Conservation (phyloP, 2,797 vertebrate genomes). For the Tragelaphus eurycerus region DNA sequence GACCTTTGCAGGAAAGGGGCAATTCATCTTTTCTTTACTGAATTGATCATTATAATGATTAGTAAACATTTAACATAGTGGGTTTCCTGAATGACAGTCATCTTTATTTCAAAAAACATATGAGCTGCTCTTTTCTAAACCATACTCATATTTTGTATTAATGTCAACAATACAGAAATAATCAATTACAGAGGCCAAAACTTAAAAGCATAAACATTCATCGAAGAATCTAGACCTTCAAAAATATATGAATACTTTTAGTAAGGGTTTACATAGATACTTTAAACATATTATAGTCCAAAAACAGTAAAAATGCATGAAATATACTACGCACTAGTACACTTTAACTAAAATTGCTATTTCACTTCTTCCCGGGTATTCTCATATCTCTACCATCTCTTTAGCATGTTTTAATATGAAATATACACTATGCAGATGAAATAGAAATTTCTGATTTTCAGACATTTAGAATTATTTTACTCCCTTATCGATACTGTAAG, state of each 20-base stretch:
- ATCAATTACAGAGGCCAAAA: background rate
- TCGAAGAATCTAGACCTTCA: background rate
- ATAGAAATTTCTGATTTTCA: slow-evolving; percentile 7
- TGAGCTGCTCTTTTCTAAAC: background rate
- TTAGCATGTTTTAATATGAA: slow-evolving; percentile 66
- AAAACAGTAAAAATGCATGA: slow-evolving; percentile 32
- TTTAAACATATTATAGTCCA: background rate
- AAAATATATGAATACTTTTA: slow-evolving; percentile 27
- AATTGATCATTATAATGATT: background rate
- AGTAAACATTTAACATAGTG: background rate
- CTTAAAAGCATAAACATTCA: background rate
- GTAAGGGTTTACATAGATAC: background rate
- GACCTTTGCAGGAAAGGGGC: background rate
- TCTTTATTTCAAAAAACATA: slow-evolving; percentile 46
- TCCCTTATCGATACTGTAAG: slow-evolving; percentile 91
- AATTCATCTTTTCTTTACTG: background rate
- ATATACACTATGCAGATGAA: slow-evolving; percentile 45
- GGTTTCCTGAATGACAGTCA: background rate
- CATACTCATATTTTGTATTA: background rate
- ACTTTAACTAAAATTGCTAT: slow-evolving; percentile 22
- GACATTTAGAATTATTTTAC: slow-evolving; percentile 41
- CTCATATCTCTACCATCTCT: slow-evolving; percentile 42
- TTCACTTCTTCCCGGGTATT: slow-evolving; percentile 34
- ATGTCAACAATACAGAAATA: slow-evolving; percentile 47
- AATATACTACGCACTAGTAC: slow-evolving; percentile 48